Evolutionary conservation across 2,797 vertebrate genomes (phyloP).

Genomic region (Apogon hyalosoma): DNA sequence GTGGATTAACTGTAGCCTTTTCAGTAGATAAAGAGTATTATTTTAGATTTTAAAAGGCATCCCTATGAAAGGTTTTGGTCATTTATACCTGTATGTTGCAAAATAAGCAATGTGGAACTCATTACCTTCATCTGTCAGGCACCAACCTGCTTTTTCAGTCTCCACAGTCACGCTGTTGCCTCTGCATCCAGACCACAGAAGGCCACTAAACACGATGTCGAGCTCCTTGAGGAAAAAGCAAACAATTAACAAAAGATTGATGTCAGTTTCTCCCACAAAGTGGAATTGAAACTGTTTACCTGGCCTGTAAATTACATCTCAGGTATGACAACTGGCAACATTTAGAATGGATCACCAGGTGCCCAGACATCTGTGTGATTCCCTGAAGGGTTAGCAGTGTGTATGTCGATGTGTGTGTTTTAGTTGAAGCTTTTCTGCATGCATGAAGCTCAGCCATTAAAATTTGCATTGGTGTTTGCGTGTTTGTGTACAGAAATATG

Average conservation of each 20-base stretch:
- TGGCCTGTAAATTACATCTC: constrained; percentile 70
- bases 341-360: constrained; percentile 76
- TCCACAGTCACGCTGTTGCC: neutral
- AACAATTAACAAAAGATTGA: constrained; percentile 68
- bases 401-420: constrained; percentile 2
- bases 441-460: constrained; percentile 1
- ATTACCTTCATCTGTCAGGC: no score
- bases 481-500: constrained; percentile 14
- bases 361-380: constrained; percentile 74
- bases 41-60: no score
- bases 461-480: constrained; percentile 13
- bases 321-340: constrained; percentile 69
- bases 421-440: constrained; percentile 6
- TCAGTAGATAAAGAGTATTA: no score
- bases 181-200: constrained; percentile 18
- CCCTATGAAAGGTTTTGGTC: no score
- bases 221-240: constrained; percentile 34
- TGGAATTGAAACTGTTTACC: constrained; percentile 74
- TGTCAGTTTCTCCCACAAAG: constrained; percentile 62
- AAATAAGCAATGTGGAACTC: no score
- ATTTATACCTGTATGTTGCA: no score
- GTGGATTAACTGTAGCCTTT: no score
- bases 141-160: neutral
- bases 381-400: constrained; percentile 50
- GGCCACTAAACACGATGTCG: constrained; percentile 18